Percentiles rank a stretch among this genome's conserved stretches.
phyloP scores from a whole-genome alignment of 2,888 invertebrate genomes.

The Torymus texanus region DNA sequence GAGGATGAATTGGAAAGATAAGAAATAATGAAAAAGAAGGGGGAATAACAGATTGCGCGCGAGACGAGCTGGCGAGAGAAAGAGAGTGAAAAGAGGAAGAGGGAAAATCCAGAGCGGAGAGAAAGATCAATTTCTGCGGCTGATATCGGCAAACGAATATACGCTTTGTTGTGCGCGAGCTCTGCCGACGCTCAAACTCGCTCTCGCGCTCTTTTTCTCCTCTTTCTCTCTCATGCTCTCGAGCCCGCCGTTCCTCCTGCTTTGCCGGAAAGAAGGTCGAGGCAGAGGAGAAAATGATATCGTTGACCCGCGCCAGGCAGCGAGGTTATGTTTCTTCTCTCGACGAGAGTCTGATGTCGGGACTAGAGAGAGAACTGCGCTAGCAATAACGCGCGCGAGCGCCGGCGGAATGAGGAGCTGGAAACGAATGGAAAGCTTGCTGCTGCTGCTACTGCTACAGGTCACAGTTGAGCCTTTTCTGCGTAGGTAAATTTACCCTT shows the following conservation, averaged over 20 bases:
- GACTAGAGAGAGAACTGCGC: neutral
- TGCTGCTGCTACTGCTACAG: neutral
- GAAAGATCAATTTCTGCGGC: conserved; percentile 56
- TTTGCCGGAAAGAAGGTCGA: conserved; percentile 19
- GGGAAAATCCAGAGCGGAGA: conserved; percentile 11
- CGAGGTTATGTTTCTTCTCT: conserved; percentile 44
- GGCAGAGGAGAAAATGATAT: conserved; percentile 49
- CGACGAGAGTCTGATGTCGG: no score
- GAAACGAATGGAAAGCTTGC: no score
- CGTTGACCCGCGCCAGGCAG: conserved; percentile 43
- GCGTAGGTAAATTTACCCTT: conserved; percentile 19
- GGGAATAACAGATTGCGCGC: conserved; percentile 49
- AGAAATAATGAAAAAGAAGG: conserved; percentile 50
- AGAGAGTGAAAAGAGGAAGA: neutral
- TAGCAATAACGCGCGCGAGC: conserved; percentile 41
- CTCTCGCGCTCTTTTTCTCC: neutral
- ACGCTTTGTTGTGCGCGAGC: conserved; percentile 44
- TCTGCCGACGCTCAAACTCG: conserved; percentile 36
- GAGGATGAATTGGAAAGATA: conserved; percentile 44
- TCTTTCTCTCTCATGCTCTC: conserved; percentile 17
- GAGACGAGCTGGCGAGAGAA: neutral
- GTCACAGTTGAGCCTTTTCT: conserved; percentile 27
- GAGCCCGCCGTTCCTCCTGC: conserved; percentile 23
- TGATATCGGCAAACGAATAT: conserved; percentile 56
- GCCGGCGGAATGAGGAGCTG: no score